Percentiles rank a stretch among this genome's conserved stretches.
Evolutionary conservation across 2,113 vertebrate genomes (phyloP).

Genomic region (Chrysochloris asiatica): DNA sequence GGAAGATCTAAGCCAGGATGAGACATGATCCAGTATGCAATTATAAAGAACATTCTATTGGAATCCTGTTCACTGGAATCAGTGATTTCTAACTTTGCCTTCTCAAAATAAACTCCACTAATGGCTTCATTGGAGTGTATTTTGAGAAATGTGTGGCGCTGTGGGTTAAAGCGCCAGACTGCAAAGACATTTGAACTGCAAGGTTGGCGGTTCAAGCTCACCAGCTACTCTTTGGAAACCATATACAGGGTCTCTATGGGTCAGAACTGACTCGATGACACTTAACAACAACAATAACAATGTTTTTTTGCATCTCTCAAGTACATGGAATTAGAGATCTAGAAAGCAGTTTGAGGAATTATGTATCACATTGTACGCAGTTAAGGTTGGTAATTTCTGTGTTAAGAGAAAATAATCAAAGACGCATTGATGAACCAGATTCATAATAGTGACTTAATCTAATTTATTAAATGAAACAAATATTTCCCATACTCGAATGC

Average conservation of each 20-base stretch:
- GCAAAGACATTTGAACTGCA: too few species aligned
- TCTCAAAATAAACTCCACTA: neutral
- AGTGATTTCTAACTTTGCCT: neutral
- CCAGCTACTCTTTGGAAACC: too few species aligned
- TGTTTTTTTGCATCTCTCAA: neutral
- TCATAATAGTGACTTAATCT: neutral
- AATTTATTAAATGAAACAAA: slow-evolving; percentile 28
- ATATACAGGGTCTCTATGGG: too few species aligned
- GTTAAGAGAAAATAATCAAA: slow-evolving; percentile 3
- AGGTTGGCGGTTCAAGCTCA: too few species aligned
- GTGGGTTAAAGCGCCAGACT: too few species aligned
- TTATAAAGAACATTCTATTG: neutral
- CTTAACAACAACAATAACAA: too few species aligned
- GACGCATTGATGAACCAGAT: neutral
- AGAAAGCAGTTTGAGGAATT: neutral
- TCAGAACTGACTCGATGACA: too few species aligned
- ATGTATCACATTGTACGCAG: neutral
- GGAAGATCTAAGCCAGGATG: too few species aligned
- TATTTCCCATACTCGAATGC: neutral
- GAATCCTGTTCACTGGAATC: neutral
- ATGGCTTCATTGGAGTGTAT: too few species aligned
- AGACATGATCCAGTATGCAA: neutral
- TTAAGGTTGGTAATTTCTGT: neutral
- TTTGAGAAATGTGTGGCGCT: too few species aligned
- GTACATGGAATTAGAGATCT: neutral